Base-by-base conservation (phyloP, 2,797 vertebrate species). In the Gastrophryne carolinensis region DNA sequence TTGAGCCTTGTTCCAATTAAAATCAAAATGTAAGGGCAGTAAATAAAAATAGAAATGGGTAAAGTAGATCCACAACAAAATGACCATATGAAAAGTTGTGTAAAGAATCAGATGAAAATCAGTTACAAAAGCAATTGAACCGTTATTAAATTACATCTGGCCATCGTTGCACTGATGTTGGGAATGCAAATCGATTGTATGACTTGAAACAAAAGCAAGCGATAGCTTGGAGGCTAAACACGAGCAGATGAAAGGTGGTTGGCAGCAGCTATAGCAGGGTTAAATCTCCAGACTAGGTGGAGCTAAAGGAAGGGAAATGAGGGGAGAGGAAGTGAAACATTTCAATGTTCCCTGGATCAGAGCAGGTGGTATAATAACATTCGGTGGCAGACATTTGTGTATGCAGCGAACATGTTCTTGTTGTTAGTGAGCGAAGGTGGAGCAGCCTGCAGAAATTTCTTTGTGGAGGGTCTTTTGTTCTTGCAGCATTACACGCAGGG, bases 291-390 rank as follows among this genome's bases (percentile, higher is more conserved):
- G 15, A 77, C 52, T 71, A 30, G 74, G 74, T 63, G 74, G 74
- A 62, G 52, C 67, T 53, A 71, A 47, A 26, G 7, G 74, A 68
- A 60, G 74, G 74, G 74, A 77, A 71, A 71, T 77, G 74, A 77
- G 67, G 57, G 44, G 66, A 56, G 74, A 77, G 74, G 74, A 77
- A 77, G 67, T 77, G 66, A 47, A 71, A 77, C 10, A 77, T 64
- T 57, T 29, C 34, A 57, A 58, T 57, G 60, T 71, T 71, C 58
- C n/a, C 58, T 71, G 74, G 74, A 71, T 63, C 74, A 47, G 47
- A 77, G 74, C 74, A 77, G 74, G 74, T 77, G 67, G 74, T 54
- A 65, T 29, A 35, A 57, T 3, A 64, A 44, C 57, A 49, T 24
- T 47, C n/a, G n/a, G 8, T 49, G n/a, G 17, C 21, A 41, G 26